Evolutionary conservation across 2,113 vertebrate genomes (phyloP), one percentile per base, ranked within the genome.

Genomic region (Natator depressus): DNA sequence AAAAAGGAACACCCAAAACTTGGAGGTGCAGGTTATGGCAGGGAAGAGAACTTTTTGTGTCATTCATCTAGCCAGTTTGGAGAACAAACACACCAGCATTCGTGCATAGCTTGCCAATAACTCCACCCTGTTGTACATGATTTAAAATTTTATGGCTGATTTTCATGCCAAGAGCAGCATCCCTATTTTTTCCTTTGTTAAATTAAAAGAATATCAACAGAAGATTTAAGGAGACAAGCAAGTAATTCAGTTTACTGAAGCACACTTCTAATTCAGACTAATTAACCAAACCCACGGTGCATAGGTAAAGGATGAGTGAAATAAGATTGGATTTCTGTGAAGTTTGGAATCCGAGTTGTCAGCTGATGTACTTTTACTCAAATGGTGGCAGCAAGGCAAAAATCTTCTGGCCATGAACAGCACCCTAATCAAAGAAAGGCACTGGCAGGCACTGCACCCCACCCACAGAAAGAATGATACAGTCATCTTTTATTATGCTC

Each of bases 151-250:
- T 94, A 97, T 84, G 85, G 95, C 82, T 92, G 94, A 79, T 84
- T 96, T 69, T 88, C 86, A 95, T 95, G 94, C 96, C 96, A 97
- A 96, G 94, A 96, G 83, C 89, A 95, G 96, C 91, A 96, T 88
- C 91, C 96, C 87, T 92, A 90, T 82, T 93, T 88, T 96, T 96
- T 89, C 25, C 95, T 88, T 90, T 92, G 84, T 93, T 96, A 95
- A 95, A 96, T 97, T 96, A 97, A 97, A 97, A 95, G 27, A 96
- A 95, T 95, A 97, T n/a, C 38, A 82, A 94, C 93, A 54, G 93
- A 96, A 95, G 94, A 88, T 96, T 97, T 84, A 96, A 97, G 82
- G 87, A 78, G 72, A 88, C 46, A 91, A 82, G 72, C 27, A 46
- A 46, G 38, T 95, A 95, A 97, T 96, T 96, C 87, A 89, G 91